Percentiles rank a stretch among this genome's conserved stretches.
These are phyloP conservation scores for Mormyrus lacerda DNA, from an alignment of 2,113 vertebrate genomes.

Conservation along the genomic window DNA sequence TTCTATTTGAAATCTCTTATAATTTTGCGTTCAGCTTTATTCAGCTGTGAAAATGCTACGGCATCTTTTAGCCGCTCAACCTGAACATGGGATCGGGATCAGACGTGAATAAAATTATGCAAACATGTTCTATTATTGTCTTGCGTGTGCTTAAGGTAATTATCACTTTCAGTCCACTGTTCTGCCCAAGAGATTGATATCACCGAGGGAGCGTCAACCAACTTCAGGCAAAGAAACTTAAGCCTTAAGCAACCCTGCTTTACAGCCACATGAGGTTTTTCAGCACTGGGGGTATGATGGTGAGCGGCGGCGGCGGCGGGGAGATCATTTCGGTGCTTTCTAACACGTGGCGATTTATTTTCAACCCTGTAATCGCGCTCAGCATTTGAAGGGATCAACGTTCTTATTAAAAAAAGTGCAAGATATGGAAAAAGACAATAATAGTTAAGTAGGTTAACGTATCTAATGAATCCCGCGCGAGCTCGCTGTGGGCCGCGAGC, in stretches of 20 bases:
- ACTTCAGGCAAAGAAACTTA: slow-evolving; percentile 52
- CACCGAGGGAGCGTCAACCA: slow-evolving; percentile 96
- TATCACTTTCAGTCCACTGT: slow-evolving; percentile 90
- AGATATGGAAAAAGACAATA: neutral
- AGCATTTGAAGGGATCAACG: neutral
- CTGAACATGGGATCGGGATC: slow-evolving; percentile 45
- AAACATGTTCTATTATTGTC: slow-evolving; percentile 97
- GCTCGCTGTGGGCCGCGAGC: neutral
- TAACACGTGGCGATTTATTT: neutral
- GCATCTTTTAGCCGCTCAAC: neutral
- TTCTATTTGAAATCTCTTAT: neutral
- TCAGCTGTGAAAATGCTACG: neutral
- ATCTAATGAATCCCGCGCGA: neutral
- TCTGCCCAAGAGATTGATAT: slow-evolving; percentile 75
- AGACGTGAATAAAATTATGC: slow-evolving; percentile 99
- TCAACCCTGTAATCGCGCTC: neutral
- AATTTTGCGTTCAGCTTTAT: neutral
- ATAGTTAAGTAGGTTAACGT: neutral
- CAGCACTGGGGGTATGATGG: neutral
- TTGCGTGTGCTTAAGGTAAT: slow-evolving; percentile 99
- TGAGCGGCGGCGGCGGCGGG: no score
- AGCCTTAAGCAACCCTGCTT: neutral
- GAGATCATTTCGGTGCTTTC: neutral
- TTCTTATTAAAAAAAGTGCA: neutral
- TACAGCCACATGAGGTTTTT: neutral